These are phyloP conservation scores for Paramormyrops hopkinsi DNA, from an alignment of 2,797 vertebrate genomes.

Conservation along the genomic window DNA sequence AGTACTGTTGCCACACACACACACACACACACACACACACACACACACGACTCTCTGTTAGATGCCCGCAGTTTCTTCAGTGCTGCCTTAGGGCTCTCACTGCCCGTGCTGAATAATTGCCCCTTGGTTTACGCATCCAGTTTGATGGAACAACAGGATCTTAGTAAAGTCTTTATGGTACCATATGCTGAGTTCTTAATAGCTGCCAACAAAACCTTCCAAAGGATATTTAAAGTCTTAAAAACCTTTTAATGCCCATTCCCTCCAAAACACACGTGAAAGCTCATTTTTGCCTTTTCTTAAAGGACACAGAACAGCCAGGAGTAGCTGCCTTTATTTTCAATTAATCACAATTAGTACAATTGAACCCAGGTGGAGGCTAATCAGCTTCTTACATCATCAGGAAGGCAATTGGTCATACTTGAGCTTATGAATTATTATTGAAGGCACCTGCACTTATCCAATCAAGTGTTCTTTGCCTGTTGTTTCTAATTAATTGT, in stretches of 20 bases:
- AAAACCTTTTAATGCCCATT: neutral
- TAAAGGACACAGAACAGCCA: neutral
- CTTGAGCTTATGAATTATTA: neutral
- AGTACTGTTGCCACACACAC: neutral
- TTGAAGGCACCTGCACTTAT: neutral
- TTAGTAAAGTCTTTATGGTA: neutral
- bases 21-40: neutral
- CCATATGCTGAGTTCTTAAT: neutral
- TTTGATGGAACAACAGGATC: neutral
- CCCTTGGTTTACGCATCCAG: neutral
- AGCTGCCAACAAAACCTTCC: neutral
- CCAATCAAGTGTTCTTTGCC: neutral
- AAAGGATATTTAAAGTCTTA: neutral
- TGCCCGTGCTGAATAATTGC: neutral
- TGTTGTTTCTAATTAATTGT: neutral
- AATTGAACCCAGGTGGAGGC: neutral
- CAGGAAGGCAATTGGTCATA: neutral
- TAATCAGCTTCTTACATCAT: neutral
- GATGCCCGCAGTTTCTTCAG: neutral
- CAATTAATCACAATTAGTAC: neutral
- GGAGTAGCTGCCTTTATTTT: neutral
- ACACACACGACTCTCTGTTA: neutral
- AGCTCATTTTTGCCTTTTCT: neutral
- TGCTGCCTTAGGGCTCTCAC: neutral
- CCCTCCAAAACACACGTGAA: neutral